Evolutionary conservation across 2,113 vertebrate genomes (phyloP).

Genomic region (Lycocorax pyrrhopterus): DNA sequence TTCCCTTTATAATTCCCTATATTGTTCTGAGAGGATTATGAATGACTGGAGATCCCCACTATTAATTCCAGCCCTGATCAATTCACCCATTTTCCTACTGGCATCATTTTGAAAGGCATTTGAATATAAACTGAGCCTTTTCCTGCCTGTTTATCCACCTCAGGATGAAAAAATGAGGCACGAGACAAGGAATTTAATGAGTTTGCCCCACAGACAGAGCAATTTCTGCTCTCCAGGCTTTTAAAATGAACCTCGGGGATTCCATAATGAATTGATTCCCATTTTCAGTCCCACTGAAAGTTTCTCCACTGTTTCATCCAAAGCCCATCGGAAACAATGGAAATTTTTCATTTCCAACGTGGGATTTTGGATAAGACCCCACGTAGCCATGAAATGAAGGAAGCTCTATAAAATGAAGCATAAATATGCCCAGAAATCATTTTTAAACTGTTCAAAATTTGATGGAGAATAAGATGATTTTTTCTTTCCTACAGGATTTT

Average conservation of each 20-base stretch:
- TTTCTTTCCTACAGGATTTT: background rate
- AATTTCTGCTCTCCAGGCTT: background rate
- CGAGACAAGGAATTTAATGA: background rate
- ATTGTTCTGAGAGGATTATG: background rate
- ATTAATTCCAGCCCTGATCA: background rate
- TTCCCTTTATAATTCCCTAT: background rate
- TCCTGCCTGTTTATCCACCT: background rate
- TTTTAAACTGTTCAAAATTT: background rate
- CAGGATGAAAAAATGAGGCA: background rate
- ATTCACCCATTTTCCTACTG: background rate
- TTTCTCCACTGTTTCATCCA: background rate
- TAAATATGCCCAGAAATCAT: background rate
- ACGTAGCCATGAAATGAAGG: background rate
- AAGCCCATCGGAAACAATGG: background rate
- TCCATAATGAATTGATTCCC: background rate
- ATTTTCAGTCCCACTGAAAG: background rate
- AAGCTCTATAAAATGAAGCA: background rate
- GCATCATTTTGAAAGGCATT: background rate
- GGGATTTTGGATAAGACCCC: background rate
- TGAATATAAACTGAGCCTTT: background rate
- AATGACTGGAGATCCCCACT: background rate
- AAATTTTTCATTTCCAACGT: background rate
- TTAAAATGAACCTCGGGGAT: background rate
- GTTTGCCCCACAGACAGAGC: background rate
- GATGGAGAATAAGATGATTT: background rate